These are phyloP conservation scores for Tipula helvola DNA, from an alignment of 2,888 invertebrate genomes.

Conservation along the genomic window DNA sequence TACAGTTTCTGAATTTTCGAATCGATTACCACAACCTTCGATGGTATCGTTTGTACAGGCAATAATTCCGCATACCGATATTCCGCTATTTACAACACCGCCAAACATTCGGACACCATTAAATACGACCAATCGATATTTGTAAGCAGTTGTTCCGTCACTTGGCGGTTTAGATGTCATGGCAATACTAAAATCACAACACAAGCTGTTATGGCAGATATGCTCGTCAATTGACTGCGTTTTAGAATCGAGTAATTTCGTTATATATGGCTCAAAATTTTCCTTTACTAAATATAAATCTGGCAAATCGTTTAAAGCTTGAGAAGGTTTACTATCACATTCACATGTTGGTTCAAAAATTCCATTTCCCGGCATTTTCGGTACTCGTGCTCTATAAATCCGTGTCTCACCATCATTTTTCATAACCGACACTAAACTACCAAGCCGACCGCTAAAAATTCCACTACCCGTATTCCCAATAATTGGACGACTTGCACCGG, in stretches of 20 bases:
- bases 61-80: conserved; percentile 31
- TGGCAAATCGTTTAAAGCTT: background rate
- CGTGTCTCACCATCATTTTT: conserved; percentile 13
- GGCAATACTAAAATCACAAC: conserved; percentile 4
- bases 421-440: conserved; percentile 26
- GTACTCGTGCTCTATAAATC: conserved; percentile 9
- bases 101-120: conserved; percentile 29
- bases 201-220: background rate
- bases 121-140: conserved; percentile 29
- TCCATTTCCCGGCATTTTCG: background rate
- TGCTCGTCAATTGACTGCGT: background rate
- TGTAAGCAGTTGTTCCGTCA: conserved; percentile 18
- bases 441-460: conserved; percentile 38
- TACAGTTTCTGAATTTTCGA: conserved; percentile 18
- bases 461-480: conserved; percentile 47
- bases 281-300: background rate
- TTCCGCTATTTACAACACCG: conserved; percentile 26
- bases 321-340: background rate
- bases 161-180: background rate
- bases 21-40: conserved; percentile 26
- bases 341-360: background rate
- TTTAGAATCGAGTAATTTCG: background rate
- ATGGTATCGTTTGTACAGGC: conserved; percentile 27
- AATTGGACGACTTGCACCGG: conserved; percentile 44
- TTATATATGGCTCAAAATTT: background rate